These are phyloP conservation scores for Phenacoccus solenopsis DNA, from an alignment of 1,140 invertebrate genomes.

Conservation along the genomic window DNA sequence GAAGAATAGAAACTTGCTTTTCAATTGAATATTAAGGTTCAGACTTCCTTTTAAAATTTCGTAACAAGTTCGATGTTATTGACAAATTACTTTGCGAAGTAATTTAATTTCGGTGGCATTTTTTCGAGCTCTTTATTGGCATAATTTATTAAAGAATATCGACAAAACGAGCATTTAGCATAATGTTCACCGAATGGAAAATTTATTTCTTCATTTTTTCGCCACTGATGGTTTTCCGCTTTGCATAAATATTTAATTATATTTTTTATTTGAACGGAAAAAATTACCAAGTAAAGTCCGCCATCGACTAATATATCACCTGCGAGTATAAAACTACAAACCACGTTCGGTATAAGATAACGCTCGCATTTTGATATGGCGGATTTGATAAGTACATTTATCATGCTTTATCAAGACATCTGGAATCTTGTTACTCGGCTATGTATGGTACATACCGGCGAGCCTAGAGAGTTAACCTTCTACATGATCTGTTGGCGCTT, in stretches of 20 bases:
- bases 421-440: not conserved
- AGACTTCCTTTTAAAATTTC: too few species aligned
- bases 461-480: not conserved
- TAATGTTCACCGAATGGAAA: not conserved
- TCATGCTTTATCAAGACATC: conserved; percentile 1
- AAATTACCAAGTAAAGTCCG: not conserved
- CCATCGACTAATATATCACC: not conserved
- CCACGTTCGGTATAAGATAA: not conserved
- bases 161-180: not conserved
- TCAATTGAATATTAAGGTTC: too few species aligned
- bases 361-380: not conserved
- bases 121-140: not conserved
- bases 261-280: not conserved
- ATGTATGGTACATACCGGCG: not conserved
- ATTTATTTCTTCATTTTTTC: not conserved
- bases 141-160: not conserved
- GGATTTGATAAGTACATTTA: not conserved
- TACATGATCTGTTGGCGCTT: not conserved
- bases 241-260: conserved; percentile 4
- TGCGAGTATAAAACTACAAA: not conserved
- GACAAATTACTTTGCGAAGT: not conserved
- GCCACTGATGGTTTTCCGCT: not conserved
- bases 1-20: too few species aligned
- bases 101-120: not conserved
- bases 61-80: not conserved